These are phyloP conservation scores for Phoxinus dragarum DNA, from an alignment of 2,797 vertebrate species.

Conservation along the genomic window DNA sequence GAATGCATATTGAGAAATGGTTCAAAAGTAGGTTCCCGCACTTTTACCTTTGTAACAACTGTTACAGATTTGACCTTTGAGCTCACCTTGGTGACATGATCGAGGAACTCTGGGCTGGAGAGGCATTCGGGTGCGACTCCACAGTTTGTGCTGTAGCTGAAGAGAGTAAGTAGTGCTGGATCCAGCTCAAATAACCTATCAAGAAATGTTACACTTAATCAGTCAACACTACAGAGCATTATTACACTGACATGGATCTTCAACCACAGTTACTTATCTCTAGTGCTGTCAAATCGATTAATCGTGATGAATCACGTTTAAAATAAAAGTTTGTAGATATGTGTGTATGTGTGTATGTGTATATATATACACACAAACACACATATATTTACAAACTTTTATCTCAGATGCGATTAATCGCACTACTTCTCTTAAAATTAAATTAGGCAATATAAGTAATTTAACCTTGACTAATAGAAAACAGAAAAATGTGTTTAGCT, in stretches of 20 bases:
- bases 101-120: constrained; percentile 90
- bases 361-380: too few relatives aligned
- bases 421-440: background rate
- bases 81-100: constrained; percentile 94
- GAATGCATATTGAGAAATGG: background rate
- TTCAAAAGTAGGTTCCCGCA: background rate
- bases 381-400: background rate
- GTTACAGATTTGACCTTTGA: background rate
- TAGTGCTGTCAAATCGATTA: background rate
- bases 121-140: constrained; percentile 88
- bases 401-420: background rate
- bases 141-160: constrained; percentile 89
- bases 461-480: background rate
- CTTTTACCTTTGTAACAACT: background rate
- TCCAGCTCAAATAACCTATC: constrained; percentile 93
- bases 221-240: constrained; percentile 1
- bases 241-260: constrained; percentile 14
- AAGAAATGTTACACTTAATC: constrained; percentile 24
- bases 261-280: background rate
- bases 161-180: constrained; percentile 87
- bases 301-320: background rate
- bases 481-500: background rate
- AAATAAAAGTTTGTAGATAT: background rate
- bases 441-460: background rate
- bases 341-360: too few relatives aligned